These are phyloP conservation scores for Arrhamphus sclerolepis DNA, from an alignment of 2,797 vertebrate genomes.

Conservation along the genomic window DNA sequence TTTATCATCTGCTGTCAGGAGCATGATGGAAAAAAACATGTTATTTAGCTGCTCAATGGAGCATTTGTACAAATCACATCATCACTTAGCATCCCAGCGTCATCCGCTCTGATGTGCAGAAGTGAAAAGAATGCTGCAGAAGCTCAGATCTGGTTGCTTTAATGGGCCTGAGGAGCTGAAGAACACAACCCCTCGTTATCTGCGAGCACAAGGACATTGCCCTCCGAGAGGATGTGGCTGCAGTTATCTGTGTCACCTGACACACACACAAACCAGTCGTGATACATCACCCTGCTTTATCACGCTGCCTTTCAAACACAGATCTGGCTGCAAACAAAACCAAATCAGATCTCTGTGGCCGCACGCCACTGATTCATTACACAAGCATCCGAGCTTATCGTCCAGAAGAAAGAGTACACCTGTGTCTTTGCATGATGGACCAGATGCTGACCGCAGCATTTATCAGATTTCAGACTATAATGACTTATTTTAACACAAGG, in stretches of 20 bases:
- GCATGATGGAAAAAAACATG: slow-evolving; percentile 37
- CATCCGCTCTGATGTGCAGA: too few species aligned
- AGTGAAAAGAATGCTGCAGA: slow-evolving; percentile 9
- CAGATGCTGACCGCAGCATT: slow-evolving; percentile 27
- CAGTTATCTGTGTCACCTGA: slow-evolving; percentile 73
- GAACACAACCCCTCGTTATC: slow-evolving; percentile 58
- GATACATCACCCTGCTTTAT: slow-evolving; percentile 65
- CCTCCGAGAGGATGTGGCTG: slow-evolving; percentile 67
- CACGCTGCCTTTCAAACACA: slow-evolving; percentile 42
- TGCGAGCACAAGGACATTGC: slow-evolving; percentile 53
- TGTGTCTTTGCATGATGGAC: slow-evolving; percentile 46
- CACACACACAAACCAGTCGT: slow-evolving; percentile 60
- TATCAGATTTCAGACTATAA: slow-evolving; percentile 19
- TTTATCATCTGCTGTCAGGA: slow-evolving; percentile 56
- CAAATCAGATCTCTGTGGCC: slow-evolving; percentile 53
- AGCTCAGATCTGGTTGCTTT: slow-evolving; percentile 47
- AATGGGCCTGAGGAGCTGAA: slow-evolving; percentile 35
- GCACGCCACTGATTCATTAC: slow-evolving; percentile 60
- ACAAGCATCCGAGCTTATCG: slow-evolving; percentile 56
- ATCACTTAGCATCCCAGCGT: slow-evolving; percentile 18
- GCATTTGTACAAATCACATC: slow-evolving; percentile 26
- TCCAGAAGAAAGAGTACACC: slow-evolving; percentile 34
- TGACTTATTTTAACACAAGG: not conserved
- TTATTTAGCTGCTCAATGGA: slow-evolving; percentile 48
- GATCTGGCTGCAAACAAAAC: slow-evolving; percentile 41